Conservation (phyloP, 2,113 vertebrate species). For the Symphodus melops region DNA sequence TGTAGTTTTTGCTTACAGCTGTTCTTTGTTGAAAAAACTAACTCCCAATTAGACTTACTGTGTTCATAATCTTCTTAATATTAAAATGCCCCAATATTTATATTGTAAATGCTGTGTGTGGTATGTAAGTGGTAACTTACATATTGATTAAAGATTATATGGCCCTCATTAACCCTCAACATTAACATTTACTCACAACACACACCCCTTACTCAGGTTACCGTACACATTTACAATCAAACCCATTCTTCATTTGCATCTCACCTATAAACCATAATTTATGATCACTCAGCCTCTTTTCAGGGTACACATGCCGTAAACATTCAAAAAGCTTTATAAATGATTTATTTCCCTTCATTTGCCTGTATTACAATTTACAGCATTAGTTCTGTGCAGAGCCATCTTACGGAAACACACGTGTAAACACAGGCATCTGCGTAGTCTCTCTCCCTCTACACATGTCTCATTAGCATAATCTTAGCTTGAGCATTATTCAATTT, state of each 20-base stretch:
- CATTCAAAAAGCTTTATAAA: conserved; percentile 16
- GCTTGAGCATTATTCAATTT: conserved; percentile 63
- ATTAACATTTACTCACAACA: conserved; percentile 19
- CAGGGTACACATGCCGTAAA: conserved; percentile 38
- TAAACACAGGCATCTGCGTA: conserved; percentile 14
- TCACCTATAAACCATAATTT: conserved; percentile 36
- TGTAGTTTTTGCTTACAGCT: too few relatives aligned
- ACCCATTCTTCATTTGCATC: conserved; percentile 26
- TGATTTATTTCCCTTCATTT: conserved; percentile 45
- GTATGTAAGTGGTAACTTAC: background rate
- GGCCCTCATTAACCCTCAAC: conserved; percentile 13
- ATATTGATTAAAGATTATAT: conserved; percentile 18
- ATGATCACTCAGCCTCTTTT: conserved; percentile 30
- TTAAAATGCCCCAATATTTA: too few relatives aligned
- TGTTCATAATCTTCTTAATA: too few relatives aligned
- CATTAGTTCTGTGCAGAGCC: background rate
- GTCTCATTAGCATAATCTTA: conserved; percentile 67
- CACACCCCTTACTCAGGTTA: background rate
- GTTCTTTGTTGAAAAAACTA: too few relatives aligned
- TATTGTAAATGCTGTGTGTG: conserved; percentile 13
- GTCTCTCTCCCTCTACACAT: conserved; percentile 28
- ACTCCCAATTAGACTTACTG: too few relatives aligned
- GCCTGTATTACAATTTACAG: conserved; percentile 17
- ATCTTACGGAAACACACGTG: conserved; percentile 10
- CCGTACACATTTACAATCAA: background rate